Conservation (phyloP, 1,140 invertebrate species). For the Drosophila ambigua region DNA sequence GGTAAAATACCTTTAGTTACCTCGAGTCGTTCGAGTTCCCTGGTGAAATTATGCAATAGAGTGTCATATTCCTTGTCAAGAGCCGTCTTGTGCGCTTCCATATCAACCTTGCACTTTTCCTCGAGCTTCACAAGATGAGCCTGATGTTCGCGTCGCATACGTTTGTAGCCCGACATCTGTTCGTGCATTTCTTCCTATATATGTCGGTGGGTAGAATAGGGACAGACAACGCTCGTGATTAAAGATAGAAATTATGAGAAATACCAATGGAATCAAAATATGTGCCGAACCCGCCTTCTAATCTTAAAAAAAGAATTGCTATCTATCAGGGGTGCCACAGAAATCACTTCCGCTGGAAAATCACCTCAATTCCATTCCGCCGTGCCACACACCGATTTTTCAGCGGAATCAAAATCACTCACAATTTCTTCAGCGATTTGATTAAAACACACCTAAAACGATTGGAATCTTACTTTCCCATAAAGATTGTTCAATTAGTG, state of each 20-base stretch:
- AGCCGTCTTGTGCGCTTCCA: slow-evolving; percentile 97
- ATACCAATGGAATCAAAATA: no score
- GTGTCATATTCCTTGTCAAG: slow-evolving; percentile 99
- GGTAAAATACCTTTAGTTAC: slow-evolving; percentile 63
- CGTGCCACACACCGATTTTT: no score
- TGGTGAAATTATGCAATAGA: slow-evolving; percentile 94
- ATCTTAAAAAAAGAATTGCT: no score
- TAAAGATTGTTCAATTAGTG: no score
- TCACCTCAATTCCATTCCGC: no score
- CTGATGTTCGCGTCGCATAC: slow-evolving; percentile 98
- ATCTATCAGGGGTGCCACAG: no score
- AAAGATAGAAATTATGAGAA: slow-evolving; percentile 17
- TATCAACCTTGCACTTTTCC: slow-evolving; percentile 97
- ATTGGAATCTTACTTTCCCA: no score
- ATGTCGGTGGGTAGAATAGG: background rate
- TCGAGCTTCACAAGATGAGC: slow-evolving; percentile 96
- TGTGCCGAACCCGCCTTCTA: no score
- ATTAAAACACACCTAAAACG: no score
- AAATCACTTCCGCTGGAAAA: no score
- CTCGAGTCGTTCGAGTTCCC: slow-evolving; percentile 96
- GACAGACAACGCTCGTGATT: slow-evolving; percentile 46
- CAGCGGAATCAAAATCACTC: no score
- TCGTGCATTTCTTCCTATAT: slow-evolving; percentile 97
- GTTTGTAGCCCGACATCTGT: slow-evolving; percentile 99
- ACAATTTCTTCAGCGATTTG: no score